These are phyloP conservation scores for Drosophila kambysellisi DNA, from an alignment of 2,888 invertebrate species.

Conservation along the genomic window DNA sequence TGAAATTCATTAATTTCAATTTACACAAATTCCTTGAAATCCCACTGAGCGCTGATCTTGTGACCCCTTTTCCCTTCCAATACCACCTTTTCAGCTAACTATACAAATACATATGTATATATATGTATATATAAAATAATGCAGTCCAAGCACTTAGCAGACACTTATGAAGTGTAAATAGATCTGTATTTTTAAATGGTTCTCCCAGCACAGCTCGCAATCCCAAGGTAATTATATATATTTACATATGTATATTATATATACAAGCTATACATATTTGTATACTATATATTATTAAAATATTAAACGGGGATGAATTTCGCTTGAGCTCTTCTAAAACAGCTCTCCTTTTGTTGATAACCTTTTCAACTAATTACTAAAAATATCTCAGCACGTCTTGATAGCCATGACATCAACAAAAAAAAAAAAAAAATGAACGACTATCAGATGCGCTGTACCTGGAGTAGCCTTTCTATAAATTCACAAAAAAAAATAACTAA, in stretches of 20 bases:
- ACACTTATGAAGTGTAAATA: constrained; percentile 42
- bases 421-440: not conserved
- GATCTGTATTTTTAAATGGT: constrained; percentile 38
- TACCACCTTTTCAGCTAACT: constrained; percentile 2
- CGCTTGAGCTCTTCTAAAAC: no score
- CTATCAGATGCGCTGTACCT: not conserved
- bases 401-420: not conserved
- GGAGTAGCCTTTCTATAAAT: not conserved
- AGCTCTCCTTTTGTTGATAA: constrained; percentile 26
- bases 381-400: constrained; percentile 14
- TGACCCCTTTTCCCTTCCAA: constrained; percentile 18
- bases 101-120: not conserved
- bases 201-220: constrained; percentile 25
- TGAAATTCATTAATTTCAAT: constrained; percentile 25
- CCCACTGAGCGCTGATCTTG: constrained; percentile 40
- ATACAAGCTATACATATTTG: not conserved
- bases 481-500: not conserved
- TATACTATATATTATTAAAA: not conserved
- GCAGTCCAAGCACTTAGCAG: constrained; percentile 39
- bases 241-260: not conserved
- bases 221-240: not conserved
- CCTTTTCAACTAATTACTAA: constrained; percentile 31
- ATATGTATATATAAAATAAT: not conserved
- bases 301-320: not conserved
- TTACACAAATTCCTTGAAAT: constrained; percentile 25